Base-by-base conservation (phyloP, 2,888 invertebrate species). In the Epiblema foenella region DNA sequence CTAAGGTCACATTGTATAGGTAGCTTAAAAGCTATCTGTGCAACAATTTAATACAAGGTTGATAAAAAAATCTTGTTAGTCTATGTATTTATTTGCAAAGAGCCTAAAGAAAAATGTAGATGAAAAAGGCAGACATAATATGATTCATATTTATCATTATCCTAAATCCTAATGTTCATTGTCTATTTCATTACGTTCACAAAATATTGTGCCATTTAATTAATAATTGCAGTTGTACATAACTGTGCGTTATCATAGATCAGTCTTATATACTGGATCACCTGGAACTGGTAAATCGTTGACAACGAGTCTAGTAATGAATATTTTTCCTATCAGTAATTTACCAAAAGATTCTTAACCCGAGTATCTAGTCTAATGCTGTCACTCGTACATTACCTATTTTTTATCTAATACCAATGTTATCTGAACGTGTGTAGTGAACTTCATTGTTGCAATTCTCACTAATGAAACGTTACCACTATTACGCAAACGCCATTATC, bases 1-100 rank as follows among this genome's bases (percentile, higher is more conserved):
- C 83, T 90, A 89, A 92, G 91, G 91, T 90, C 91, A 87, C 78
- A 85, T 87, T 85, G 85, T 88, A 85, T 86, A 88, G 85, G 89
- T 89, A 89, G 89, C n/a, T n/a, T 86, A 90, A 90, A 85, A 84
- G 79, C 69, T 81, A 85, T 85, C 85, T 84, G 85, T 87, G 83
- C 78, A 85, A 86, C 86, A 86, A 89, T 90, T 85, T 87, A 84
- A 88, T 82, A 83, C 91, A 90, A 92, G 91, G 91, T 87, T 87
- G 80, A 83, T 24, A 86, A 88, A 85, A n/a, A 85, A 85, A 85
- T 88, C 86, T 54, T 56, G n/a, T 37, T 58, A 67, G 18, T 18
- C 7, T n/a, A n/a, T 46, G 7, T 46, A 46, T 33, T 9, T 37
- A 63, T 62, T 37, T 37, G 17, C 15, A n/a, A 42, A 33, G 51